Evolutionary conservation across 2,797 vertebrate species (phyloP).

Genomic region (Emydoidea blandingii): DNA sequence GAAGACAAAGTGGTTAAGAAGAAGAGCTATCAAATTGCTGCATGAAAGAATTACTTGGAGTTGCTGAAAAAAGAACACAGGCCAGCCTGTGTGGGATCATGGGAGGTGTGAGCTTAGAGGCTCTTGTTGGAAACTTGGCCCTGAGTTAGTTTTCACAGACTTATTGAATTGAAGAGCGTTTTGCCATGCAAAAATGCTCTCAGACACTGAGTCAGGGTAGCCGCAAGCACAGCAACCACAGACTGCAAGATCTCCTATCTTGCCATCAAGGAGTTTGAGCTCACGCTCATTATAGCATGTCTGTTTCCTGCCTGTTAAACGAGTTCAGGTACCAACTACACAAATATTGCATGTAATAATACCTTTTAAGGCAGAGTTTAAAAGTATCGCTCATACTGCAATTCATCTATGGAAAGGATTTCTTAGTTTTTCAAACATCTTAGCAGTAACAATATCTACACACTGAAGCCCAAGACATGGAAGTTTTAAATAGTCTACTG

Average conservation of each 20-base stretch:
- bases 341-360: neutral
- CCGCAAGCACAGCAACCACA: neutral
- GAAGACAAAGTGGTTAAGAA: neutral
- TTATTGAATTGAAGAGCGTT: neutral
- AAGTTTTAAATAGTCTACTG: neutral
- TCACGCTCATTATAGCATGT: neutral
- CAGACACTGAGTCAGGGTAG: neutral
- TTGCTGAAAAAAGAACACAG: neutral
- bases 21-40: neutral
- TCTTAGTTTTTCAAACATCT: neutral
- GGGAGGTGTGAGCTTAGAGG: neutral
- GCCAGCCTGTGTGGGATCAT: neutral
- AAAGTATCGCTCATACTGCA: neutral
- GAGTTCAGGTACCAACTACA: neutral
- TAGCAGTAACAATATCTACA: neutral
- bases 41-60: neutral
- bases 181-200: fast-evolving
- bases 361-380: neutral
- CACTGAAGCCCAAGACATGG: neutral
- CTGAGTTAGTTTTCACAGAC: neutral
- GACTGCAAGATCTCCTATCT: neutral
- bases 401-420: neutral
- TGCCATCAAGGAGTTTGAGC: fast-evolving
- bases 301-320: neutral
- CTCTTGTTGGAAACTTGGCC: neutral